Evolutionary conservation across 2,797 vertebrate genomes (phyloP), one percentile per base, ranked within the genome.

Genomic region (Dicrostonyx torquatus): DNA sequence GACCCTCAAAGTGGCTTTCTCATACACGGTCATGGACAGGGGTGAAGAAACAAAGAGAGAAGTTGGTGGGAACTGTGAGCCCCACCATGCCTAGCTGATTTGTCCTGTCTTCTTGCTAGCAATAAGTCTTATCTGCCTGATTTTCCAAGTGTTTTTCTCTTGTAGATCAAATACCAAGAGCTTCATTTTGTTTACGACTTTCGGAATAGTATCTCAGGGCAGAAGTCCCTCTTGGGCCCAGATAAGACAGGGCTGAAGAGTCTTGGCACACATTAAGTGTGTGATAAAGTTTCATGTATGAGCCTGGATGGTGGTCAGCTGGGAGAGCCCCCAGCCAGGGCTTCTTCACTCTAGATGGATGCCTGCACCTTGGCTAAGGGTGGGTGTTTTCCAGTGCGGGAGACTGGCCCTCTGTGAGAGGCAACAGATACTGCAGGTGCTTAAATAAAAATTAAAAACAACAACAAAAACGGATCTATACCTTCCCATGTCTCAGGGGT

Each of bases 161-260:
- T 94, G 64, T 77, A 87, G 95, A 95, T 73, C 68, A 95, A 96
- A 58, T 79, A 95, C 75, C 92, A 95, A 76, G 83, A 93, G 70
- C 72, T 95, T 34, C 9, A 29, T 93, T 94, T 96, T 97, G 95
- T 98, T 98, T 97, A 95, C 50, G 85, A 94, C 70, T 94, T 88
- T 92, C 53, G 60, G 90, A 92, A 92, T 96, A 91, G 95, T 94
- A 96, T 91, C 62, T 64, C 92, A 96, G 97, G 96, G 45, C 73
- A 92, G 89, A 91, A 97, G 77, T 97, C 66, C 79, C 95, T 83
- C 79, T 86, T 34, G 58, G 94, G 53, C n/a, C 34, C 70, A 83
- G 96, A 95, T 96, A 95, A 97, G 96, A 92, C 4, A 40, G 29
- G 43, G n/a, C 43, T 60, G 4, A 43, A 96, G 83, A 80, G 66